Evolutionary conservation across 2,888 invertebrate genomes (phyloP).

Genomic region (Drosophila subsilvestris): DNA sequence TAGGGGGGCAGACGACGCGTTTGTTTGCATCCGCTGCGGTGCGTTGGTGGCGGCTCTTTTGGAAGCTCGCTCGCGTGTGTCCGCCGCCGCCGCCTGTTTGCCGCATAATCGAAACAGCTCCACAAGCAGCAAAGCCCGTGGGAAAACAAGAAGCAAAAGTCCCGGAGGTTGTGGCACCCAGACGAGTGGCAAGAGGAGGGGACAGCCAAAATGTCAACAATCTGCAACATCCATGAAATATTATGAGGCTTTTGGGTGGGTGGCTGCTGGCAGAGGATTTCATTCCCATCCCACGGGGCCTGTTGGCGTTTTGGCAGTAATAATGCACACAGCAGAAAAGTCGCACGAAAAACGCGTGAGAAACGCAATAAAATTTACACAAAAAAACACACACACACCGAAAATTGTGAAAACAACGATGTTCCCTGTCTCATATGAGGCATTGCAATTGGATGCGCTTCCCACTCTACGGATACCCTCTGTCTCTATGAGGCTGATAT

Average conservation of each 20-base stretch:
- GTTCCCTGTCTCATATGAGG: not conserved
- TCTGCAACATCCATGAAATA: constrained; percentile 72
- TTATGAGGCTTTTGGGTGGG: constrained; percentile 61
- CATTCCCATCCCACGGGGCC: not conserved
- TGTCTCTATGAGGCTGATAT: not conserved
- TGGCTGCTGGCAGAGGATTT: not conserved
- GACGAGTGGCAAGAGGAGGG: not conserved
- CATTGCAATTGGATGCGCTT: not conserved
- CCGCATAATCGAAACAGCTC: constrained; percentile 61
- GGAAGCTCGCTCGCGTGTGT: constrained; percentile 32
- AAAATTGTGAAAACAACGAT: not conserved
- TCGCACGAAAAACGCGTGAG: constrained; percentile 50
- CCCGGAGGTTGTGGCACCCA: not conserved
- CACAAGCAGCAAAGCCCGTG: constrained; percentile 2
- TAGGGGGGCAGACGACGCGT: constrained; percentile 3
- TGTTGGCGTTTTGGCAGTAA: constrained; percentile 61
- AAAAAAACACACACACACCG: constrained; percentile 13
- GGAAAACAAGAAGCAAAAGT: constrained; percentile 1
- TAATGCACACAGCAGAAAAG: constrained; percentile 54
- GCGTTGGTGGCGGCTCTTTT: constrained; percentile 23
- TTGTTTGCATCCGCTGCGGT: constrained; percentile 51
- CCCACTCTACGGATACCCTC: not conserved
- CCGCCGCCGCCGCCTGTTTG: constrained; percentile 31
- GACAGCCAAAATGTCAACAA: constrained; percentile 65
- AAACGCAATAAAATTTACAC: constrained; percentile 47